Conservation (phyloP, 2,888 invertebrate species). For the Phengaris alcon region DNA sequence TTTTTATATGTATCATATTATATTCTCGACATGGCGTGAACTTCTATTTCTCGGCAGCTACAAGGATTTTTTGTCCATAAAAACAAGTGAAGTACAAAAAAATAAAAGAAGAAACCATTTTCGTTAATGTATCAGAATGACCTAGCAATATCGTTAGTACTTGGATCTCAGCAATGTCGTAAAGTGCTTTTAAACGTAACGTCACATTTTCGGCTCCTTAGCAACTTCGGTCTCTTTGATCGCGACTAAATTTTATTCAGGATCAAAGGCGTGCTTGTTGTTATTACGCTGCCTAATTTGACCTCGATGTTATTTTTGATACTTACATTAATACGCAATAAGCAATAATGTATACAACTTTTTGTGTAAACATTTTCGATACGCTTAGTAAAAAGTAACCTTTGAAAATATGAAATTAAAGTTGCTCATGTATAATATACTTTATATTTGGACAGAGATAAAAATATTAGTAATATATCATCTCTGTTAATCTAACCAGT, state of each 20-base stretch:
- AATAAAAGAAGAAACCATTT: neutral
- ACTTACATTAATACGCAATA: neutral
- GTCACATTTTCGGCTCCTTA: constrained; percentile 2
- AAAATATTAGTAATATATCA: neutral
- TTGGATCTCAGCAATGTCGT: neutral
- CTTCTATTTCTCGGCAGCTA: too few species aligned
- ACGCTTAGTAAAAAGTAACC: neutral
- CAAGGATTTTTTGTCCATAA: neutral
- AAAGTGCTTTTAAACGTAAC: neutral
- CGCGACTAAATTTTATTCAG: constrained; percentile 5
- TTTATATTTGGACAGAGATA: neutral
- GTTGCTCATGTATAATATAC: too few species aligned
- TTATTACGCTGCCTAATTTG: neutral
- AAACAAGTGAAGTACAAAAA: neutral
- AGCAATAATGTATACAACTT: too few species aligned
- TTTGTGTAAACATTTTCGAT: too few species aligned
- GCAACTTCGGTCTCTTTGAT: neutral
- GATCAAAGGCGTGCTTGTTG: neutral
- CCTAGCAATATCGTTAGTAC: constrained; percentile 4
- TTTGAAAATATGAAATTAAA: neutral
- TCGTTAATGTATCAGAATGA: constrained; percentile 9
- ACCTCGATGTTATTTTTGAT: neutral
- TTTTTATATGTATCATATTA: too few species aligned
- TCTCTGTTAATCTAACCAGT: neutral
- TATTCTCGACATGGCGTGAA: too few species aligned